These are phyloP conservation scores for Amblyopsis rosae DNA, from an alignment of 2,113 vertebrate species.

Conservation along the genomic window DNA sequence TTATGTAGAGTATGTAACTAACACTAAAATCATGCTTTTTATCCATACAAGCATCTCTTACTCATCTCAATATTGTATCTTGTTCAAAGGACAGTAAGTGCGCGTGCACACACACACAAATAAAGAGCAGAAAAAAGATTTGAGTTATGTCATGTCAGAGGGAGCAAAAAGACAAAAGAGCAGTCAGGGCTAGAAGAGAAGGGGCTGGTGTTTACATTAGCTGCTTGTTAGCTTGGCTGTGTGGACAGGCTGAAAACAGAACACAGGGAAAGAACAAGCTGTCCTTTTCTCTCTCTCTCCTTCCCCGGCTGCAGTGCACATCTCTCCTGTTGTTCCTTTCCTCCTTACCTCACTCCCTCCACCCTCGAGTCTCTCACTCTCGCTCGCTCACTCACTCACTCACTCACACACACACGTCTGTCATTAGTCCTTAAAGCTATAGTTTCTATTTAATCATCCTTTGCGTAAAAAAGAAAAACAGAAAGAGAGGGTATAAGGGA, in stretches of 20 bases:
- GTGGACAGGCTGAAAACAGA: conserved; percentile 57
- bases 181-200: no score
- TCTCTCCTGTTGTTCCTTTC: conserved; percentile 29
- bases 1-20: not conserved
- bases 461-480: conserved; percentile 66
- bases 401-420: conserved; percentile 31
- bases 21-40: no score
- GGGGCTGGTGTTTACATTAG: conserved; percentile 55
- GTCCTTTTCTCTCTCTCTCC: conserved; percentile 54
- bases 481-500: conserved; percentile 24
- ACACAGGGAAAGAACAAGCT: conserved; percentile 66
- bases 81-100: no score
- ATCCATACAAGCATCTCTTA: no score
- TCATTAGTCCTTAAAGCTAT: conserved; percentile 79
- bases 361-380: not conserved
- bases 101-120: not conserved
- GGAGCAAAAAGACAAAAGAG: not conserved
- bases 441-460: conserved; percentile 65
- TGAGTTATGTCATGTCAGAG: not conserved
- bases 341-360: conserved; percentile 17
- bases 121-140: not conserved
- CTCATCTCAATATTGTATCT: no score
- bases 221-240: conserved; percentile 62
- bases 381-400: not conserved
- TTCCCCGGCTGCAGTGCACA: conserved; percentile 51